phyloP scores from a whole-genome alignment of 2,888 invertebrate genomes.

The Lepidochrysops patricia region DNA sequence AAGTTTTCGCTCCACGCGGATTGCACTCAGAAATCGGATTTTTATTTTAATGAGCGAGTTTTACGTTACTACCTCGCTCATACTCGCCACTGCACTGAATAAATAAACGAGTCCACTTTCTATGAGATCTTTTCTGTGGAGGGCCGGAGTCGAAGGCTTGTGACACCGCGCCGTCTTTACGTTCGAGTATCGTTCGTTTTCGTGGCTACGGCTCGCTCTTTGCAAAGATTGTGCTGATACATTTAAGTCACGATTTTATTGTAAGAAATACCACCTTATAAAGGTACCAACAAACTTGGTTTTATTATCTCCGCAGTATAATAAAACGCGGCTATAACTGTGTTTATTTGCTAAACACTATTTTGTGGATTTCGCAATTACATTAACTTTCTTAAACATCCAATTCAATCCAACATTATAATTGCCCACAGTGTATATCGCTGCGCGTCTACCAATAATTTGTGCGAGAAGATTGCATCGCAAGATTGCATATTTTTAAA shows the following conservation, averaged over 20 bases:
- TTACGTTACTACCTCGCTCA: constrained; percentile 56
- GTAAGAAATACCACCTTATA: constrained; percentile 32
- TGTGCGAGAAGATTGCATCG: not conserved
- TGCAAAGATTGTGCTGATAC: constrained; percentile 42
- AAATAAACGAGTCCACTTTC: constrained; percentile 74
- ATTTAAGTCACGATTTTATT: constrained; percentile 42
- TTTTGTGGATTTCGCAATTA: not conserved
- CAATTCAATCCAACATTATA: not conserved
- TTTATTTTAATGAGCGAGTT: constrained; percentile 74
- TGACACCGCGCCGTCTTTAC: constrained; percentile 28
- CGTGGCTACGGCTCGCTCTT: constrained; percentile 26
- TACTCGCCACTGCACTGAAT: constrained; percentile 65
- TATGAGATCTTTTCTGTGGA: constrained; percentile 71
- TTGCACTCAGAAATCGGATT: constrained; percentile 68
- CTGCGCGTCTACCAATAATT: not conserved
- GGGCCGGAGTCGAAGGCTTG: constrained; percentile 41
- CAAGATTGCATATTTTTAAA: not conserved
- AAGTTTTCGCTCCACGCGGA: constrained; percentile 62
- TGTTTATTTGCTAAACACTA: not conserved
- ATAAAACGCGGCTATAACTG: not conserved
- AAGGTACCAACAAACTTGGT: constrained; percentile 32
- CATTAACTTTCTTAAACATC: not conserved
- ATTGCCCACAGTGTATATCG: not conserved
- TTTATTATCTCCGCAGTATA: not conserved
- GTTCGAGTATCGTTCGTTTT: constrained; percentile 22